Evolutionary conservation across 1,140 invertebrate species (phyloP), one percentile per base, ranked within the genome.

Genomic region (Procambarus virginalis): DNA sequence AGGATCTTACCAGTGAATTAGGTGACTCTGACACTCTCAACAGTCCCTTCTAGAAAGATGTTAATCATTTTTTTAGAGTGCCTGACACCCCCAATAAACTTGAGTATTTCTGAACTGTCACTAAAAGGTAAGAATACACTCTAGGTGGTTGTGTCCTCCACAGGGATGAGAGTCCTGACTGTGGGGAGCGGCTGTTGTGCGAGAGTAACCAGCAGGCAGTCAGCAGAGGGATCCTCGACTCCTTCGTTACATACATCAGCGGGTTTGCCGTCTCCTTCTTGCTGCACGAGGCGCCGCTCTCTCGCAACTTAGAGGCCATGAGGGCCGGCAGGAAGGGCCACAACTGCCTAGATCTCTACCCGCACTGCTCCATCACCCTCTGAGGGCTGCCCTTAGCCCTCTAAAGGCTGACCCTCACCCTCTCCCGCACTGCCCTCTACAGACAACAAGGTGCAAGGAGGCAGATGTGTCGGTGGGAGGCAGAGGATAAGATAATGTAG

Each of bases 291-390:
- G 78, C 75, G 0, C 80, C 84, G 12, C 58, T 91, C 55, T 87
- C 90, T 2, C 80, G 80, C 45, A 88, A 84, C 79, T 80, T 88
- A 51, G 51, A 91, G 73, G 84, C 86, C 70, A 91, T 88, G 84
- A 75, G 84, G 17, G 77, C 85, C 2, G 84, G 84, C 20, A 68
- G 84, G 60, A 92, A 89, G 64, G 76, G 84, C 6, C 89, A 85
- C 22, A 58, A 84, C 49, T 79, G 86, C n/a, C 80, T 78, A 45
- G 14, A 94, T 93, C 22, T 94, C 93, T 93, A 95, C 94, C 92
- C 93, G 94, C 6, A 22, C 20, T 90, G 89, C 48, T 81, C 83
- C 73, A 84, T 90, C 17, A 73, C 83, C 4, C 70, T 90, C 8
- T 88, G 84, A 86, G 22, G 12, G 3, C 60, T 48, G 46, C 2